Evolutionary conservation across 2,797 vertebrate genomes (phyloP), one percentile per base, ranked within the genome.

Genomic region (Nannoperca obscura): DNA sequence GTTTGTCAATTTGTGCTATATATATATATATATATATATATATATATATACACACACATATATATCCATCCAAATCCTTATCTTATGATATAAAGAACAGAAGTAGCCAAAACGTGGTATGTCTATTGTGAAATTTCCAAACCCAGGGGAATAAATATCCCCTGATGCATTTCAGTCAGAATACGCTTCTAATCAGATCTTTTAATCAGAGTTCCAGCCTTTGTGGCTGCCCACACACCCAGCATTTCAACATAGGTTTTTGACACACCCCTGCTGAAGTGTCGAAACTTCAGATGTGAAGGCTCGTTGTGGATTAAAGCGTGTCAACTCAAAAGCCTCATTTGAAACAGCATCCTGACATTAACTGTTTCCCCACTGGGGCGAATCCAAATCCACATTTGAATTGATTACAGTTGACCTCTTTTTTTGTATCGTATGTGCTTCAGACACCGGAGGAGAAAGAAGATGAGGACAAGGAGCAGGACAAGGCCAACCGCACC

Each of bases 401-500:
- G 5, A 17, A 44, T 17, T 57, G 6, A 0, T 2, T 3, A 61
- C 19, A 38, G 11, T 32, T 65, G 3, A 52, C 11, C 1, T 36
- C 66, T 69, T 42, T 36, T n/a, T 5, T 19, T 8, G 27, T 68
- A 7, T 67, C 3, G 49, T 7, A 0, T 59, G 12, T 80, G 34
- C 3, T 83, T 19, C 83, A 96, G 95, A 91, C 88, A 5, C 66
- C 89, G 30, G 94, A 94, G 71, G 93, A 95, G 75, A 92, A 86
- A 38, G 89, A 90, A 4, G 86, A 89, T 19, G 89, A 92, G 69
- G 90, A 93, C 71, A 89, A 86, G 76, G 94, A 95, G 78, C 92
- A 93, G 70, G 93, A 95, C 62, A 90, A 87, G 58, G 92, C 89
- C 0, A 94, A 70, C 73, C 93, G 92, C 32, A 95, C 95, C 0